Evolutionary conservation across 2,888 invertebrate species (phyloP).

Genomic region (Masnerella sp.): DNA sequence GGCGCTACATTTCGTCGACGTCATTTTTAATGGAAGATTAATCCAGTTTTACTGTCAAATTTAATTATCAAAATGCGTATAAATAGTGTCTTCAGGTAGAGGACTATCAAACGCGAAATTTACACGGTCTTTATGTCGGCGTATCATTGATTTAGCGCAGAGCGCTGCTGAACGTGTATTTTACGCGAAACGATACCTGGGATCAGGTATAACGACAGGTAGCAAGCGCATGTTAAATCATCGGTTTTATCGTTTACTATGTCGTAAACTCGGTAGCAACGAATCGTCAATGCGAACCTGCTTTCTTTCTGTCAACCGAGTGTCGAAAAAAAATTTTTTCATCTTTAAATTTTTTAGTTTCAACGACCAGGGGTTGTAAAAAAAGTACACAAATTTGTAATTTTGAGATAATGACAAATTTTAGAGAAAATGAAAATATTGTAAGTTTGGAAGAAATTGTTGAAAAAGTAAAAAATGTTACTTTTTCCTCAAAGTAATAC

Average conservation of each 20-base stretch:
- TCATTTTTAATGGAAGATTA: background rate
- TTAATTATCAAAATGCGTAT: conserved; percentile 23
- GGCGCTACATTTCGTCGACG: too few relatives aligned
- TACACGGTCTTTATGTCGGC: conserved; percentile 32
- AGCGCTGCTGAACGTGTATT: conserved; percentile 30
- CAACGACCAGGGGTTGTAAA: too few relatives aligned
- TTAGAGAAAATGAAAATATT: too few relatives aligned
- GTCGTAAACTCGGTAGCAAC: conserved; percentile 66
- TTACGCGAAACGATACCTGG: conserved; percentile 47
- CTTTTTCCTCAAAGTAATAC: too few relatives aligned
- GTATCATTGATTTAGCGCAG: conserved; percentile 44
- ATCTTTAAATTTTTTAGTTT: too few relatives aligned
- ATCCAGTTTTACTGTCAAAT: conserved; percentile 24
- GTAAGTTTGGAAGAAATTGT: too few relatives aligned
- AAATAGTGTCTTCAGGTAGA: conserved; percentile 12
- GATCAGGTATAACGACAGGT: conserved; percentile 63
- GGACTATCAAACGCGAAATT: conserved; percentile 19
- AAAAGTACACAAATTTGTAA: too few relatives aligned
- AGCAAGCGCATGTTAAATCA: conserved; percentile 69
- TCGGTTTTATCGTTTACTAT: conserved; percentile 70
- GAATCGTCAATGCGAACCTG: conserved; percentile 51
- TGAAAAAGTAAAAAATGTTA: too few relatives aligned
- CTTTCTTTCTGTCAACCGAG: conserved; percentile 31
- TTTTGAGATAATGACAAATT: too few relatives aligned
- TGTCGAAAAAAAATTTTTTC: too few relatives aligned